phyloP scores from a whole-genome alignment of 2,113 vertebrate genomes.

The Gila orcuttii region DNA sequence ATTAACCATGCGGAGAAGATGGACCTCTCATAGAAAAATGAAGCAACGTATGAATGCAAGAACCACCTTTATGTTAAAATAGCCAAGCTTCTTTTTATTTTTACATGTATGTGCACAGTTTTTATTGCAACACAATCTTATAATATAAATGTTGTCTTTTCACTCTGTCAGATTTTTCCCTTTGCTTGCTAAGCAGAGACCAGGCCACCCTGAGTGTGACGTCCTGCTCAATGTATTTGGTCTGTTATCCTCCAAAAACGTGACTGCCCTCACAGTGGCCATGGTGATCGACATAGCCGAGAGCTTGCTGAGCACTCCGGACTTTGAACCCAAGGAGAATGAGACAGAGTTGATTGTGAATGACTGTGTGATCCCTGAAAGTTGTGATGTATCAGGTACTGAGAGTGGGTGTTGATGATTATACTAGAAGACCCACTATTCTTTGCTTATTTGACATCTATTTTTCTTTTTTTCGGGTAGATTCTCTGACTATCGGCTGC shows the following conservation, averaged over 20 bases:
- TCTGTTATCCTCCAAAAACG: constrained; percentile 86
- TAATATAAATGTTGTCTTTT: constrained; percentile 22
- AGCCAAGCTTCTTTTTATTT: too few species aligned
- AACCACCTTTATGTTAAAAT: too few species aligned
- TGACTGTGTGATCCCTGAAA: constrained; percentile 70
- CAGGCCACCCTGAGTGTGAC: constrained; percentile 81
- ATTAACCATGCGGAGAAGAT: not conserved
- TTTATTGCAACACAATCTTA: not conserved
- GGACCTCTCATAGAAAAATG: too few species aligned
- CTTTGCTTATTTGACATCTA: not conserved
- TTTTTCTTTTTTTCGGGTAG: constrained; percentile 64
- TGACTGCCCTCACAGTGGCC: constrained; percentile 76
- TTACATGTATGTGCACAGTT: too few species aligned
- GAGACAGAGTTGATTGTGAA: constrained; percentile 75
- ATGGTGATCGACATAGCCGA: constrained; percentile 89
- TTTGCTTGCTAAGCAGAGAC: constrained; percentile 87
- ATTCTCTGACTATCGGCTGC: constrained; percentile 79
- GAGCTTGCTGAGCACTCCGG: constrained; percentile 82
- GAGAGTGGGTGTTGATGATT: not conserved
- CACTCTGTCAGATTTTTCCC: constrained; percentile 84
- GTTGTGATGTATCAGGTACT: constrained; percentile 73
- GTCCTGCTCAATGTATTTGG: constrained; percentile 88
- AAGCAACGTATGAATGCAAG: too few species aligned
- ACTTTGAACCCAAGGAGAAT: constrained; percentile 81
- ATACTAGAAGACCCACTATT: not conserved